These are phyloP conservation scores for Strongylocentrotus purpuratus DNA, from an alignment of 35 echinoderm and acorn worm species.

Conservation along the genomic window DNA sequence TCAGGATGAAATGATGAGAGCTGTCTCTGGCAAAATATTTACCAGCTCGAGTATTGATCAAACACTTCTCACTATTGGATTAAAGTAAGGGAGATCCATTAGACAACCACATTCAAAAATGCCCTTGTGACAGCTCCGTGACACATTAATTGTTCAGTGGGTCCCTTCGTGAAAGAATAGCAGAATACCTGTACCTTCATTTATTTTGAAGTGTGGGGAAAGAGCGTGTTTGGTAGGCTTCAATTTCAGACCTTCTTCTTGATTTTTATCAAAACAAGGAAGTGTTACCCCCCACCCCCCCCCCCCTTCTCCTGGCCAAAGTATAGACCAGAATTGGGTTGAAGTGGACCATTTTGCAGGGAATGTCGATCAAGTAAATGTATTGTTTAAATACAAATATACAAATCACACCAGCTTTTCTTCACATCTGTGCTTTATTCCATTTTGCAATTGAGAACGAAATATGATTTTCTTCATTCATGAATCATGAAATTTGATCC, in stretches of 20 bases:
- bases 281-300: neutral
- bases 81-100: neutral
- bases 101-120: neutral
- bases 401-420: too few species aligned
- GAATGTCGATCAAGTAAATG: too few species aligned
- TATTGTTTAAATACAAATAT: too few species aligned
- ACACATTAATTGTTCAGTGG: neutral
- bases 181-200: neutral
- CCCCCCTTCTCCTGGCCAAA: neutral
- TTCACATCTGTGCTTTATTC: neutral
- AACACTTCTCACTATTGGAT: neutral
- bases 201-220: neutral
- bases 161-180: neutral
- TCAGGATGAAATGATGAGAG: neutral
- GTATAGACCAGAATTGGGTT: too few species aligned
- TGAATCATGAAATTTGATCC: neutral
- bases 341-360: too few species aligned
- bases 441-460: neutral
- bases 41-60: neutral
- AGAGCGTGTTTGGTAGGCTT: neutral
- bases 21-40: conserved; percentile 11
- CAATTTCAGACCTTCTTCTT: neutral
- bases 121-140: neutral
- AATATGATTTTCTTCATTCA: neutral
- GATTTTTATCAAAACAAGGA: too few species aligned